Base-by-base conservation (phyloP, 2,113 vertebrate species). In the Ifrita kowaldi region DNA sequence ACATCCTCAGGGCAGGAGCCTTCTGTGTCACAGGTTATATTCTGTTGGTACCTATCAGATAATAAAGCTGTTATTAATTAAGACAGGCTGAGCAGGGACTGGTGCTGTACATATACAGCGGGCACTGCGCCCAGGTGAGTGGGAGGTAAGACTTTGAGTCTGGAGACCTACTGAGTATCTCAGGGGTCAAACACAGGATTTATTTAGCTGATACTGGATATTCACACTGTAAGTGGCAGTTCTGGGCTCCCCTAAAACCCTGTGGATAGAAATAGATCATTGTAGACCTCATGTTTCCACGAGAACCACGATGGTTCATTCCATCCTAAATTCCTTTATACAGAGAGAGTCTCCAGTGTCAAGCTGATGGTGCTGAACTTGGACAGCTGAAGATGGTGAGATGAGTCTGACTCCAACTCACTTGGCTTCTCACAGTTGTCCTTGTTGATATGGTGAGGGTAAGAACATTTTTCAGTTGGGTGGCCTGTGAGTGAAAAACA, bases 21-120 rank as follows among this genome's bases (percentile, higher is more conserved):
- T 93, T 69, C 75, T 76, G 44, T 49, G 49, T 74, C 4, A 1
- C 2, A 5, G 63, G 69, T 74, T 69, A 32, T 70, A n/a, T 77
- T 81, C 79, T 39, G 27, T 28, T 6, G 2, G 67, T 77, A 60
- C 47, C 71, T 63, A 82, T 74, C 86, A 87, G 65, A 84, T 87
- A 87, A 63, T 89, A 76, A 87, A 94, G 80, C 33, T 89, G 88
- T 9, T 83, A 84, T 88, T 88, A 94, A 94, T 90, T 93, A 80
- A 76, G 41, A 55, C 63, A 77, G 86, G 71, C 63, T 95, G 68
- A 86, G 92, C 68, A 92, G 75, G 59, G 83, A 56, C 68, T 52
- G 42, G 37, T 89, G 79, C 42, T 14, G 0, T 65, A 46, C 33
- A 77, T 53, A 42, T 24, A 37, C 13, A 35, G 33, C 18, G 9